Evolutionary conservation across 2,797 vertebrate genomes (phyloP).

Genomic region (Scyliorhinus canicula): DNA sequence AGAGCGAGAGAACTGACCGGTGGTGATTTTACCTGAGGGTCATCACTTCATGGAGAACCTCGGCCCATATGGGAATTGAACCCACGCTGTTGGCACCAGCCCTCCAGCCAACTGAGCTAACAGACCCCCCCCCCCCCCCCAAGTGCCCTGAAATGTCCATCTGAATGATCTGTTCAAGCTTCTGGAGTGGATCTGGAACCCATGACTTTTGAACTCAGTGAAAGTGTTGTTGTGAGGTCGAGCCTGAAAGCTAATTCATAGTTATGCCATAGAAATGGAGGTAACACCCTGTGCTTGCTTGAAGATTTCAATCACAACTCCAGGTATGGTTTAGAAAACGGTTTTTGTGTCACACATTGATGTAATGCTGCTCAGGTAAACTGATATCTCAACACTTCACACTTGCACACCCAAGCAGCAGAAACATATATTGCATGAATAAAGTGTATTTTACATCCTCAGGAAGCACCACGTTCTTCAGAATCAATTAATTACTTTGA

Average conservation of each 20-base stretch:
- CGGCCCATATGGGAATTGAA: no score
- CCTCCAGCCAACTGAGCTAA: no score
- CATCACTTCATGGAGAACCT: no score
- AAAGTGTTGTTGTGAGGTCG: background rate
- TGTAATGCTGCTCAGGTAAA: background rate
- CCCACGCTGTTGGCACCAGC: no score
- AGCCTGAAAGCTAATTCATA: background rate
- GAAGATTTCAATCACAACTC: background rate
- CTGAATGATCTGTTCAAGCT: background rate
- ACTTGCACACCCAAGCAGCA: background rate
- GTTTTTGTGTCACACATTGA: background rate
- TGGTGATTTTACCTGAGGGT: no score
- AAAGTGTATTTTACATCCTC: no score
- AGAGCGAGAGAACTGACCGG: no score
- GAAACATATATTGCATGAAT: background rate
- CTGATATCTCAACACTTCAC: background rate
- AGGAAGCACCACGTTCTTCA: background rate
- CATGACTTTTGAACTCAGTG: background rate
- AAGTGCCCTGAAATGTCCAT: background rate
- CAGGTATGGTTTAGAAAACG: background rate
- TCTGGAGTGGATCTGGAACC: background rate
- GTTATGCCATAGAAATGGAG: background rate
- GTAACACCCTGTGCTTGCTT: background rate
- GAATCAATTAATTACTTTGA: background rate
- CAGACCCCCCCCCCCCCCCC: no score